Evolutionary conservation across 2,113 vertebrate genomes (phyloP).

Genomic region (Malurus cyaneus): DNA sequence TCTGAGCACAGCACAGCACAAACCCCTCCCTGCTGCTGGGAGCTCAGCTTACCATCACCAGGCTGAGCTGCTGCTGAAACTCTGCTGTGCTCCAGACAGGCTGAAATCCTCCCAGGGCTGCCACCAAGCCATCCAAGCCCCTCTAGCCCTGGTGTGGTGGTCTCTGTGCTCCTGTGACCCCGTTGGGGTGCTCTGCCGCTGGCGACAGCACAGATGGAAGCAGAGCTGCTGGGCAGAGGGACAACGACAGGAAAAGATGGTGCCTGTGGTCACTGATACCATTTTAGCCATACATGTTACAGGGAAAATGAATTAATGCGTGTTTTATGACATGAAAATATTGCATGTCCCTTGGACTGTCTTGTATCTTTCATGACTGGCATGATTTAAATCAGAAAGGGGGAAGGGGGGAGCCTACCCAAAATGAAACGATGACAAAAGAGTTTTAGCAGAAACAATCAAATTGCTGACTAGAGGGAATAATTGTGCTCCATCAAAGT

Average conservation of each 20-base stretch:
- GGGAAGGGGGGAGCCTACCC: background rate
- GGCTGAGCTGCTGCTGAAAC: background rate
- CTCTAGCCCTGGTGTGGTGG: background rate
- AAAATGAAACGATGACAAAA: background rate
- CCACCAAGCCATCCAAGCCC: background rate
- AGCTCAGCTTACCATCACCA: constrained; percentile 49
- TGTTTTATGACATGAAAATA: background rate
- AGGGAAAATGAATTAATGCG: background rate
- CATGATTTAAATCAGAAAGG: background rate
- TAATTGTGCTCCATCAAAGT: constrained; percentile 22
- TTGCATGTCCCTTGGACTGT: background rate
- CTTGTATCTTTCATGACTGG: background rate
- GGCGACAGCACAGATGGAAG: background rate
- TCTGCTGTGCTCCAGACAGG: background rate
- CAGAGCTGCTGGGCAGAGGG: background rate
- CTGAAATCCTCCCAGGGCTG: background rate
- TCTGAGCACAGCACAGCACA: constrained; percentile 26
- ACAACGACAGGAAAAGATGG: background rate
- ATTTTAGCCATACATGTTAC: background rate
- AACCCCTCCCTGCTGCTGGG: constrained; percentile 41
- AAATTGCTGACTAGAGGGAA: constrained; percentile 21
- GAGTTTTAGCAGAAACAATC: background rate
- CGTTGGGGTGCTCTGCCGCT: background rate
- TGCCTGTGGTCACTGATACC: accelerated
- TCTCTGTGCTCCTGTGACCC: background rate